Conservation (phyloP, 2,113 vertebrate genomes). For the Myrmecobius fasciatus region DNA sequence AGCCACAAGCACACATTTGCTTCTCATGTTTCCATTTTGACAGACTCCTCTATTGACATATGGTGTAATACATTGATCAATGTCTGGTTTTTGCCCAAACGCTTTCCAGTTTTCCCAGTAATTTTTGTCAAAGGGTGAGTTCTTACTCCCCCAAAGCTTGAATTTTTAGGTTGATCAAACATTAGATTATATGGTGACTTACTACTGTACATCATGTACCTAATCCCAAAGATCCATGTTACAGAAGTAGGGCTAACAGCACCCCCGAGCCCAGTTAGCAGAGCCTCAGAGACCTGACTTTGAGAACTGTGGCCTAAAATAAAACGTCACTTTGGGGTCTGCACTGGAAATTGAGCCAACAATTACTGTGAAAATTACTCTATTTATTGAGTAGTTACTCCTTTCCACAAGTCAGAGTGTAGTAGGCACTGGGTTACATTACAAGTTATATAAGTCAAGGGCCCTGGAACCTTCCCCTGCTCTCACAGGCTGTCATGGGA, state of each 20-base stretch:
- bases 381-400: not conserved
- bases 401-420: not conserved
- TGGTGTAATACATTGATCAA: not conserved
- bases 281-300: not conserved
- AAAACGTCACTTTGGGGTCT: not conserved
- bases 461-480: not conserved
- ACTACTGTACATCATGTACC: not conserved
- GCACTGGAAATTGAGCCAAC: not conserved
- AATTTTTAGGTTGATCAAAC: not conserved
- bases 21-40: not conserved
- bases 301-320: not conserved
- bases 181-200: not conserved
- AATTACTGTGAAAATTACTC: not conserved
- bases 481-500: not conserved
- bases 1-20: not conserved
- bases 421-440: not conserved
- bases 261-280: not conserved
- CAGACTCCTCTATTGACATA: not conserved
- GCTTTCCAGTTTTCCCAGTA: not conserved
- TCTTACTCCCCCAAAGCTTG: not conserved
- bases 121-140: not conserved
- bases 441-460: not conserved
- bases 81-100: not conserved
- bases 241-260: not conserved
- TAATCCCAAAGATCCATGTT: not conserved